Base-by-base conservation (phyloP, 2,888 invertebrate species). In the Perizoma flavofasciatum region DNA sequence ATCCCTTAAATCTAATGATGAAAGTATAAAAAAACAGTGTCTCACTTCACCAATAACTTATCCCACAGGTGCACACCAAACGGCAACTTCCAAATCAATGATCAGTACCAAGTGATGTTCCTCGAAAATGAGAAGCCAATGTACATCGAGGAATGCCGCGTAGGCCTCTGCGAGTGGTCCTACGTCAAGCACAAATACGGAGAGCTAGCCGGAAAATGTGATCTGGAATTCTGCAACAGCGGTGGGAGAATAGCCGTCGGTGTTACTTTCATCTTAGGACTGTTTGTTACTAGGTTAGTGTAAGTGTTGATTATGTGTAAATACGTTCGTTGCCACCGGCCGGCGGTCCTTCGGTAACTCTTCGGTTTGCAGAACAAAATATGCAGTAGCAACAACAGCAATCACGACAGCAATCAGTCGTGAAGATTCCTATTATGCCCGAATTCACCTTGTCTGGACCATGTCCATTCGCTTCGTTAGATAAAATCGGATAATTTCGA, bases 91-190 rank as follows among this genome's bases (percentile, higher is more conserved):
- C 88, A 87, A 74, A 72, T 87, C 33, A 82, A 83, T 59, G 88
- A 89, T 9, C 74, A 81, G 10, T 80, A 88, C 72, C 91, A 91
- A 72, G 85, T 91, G 0, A 92, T 96, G 72, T 96, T 96, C 85
- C 93, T 95, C 68, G 91, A 96, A 62, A 95, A 96, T 75, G 96
- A 96, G 79, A 93, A 93, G 47, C 94, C 95, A 0, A 92, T 97
- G 49, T 86, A 94, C 55, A 82, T 95, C 44, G 93, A 94, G 0
- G 95, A 94, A 54, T 97, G 97, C 77, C 91, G 94, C 6, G 96
- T 95, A 0, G 97, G 96, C 0, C 93, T 97, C 0, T 97, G 97
- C 85, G 94, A 95, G 67, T 96, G 96, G 96, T 93, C 94, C 0
- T 93, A 93, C 32, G 88, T 97, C 6, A 93, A 94, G 72, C 88